phyloP scores from a whole-genome alignment of 2,113 vertebrate genomes.

The Gasterosteus aculeatus region DNA sequence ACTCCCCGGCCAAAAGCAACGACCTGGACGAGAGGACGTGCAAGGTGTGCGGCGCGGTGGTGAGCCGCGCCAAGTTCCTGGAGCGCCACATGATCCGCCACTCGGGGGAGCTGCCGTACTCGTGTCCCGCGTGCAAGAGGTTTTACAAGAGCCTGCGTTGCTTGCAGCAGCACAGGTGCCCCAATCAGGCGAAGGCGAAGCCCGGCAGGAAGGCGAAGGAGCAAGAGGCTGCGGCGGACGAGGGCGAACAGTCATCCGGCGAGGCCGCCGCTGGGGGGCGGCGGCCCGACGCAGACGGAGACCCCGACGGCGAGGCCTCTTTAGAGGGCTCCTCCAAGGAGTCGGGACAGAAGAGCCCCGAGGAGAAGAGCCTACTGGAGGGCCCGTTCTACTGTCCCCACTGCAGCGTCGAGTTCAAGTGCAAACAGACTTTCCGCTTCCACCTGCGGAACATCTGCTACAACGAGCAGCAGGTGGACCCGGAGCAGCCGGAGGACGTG shows the following conservation, averaged over 20 bases:
- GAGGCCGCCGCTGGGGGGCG: slow-evolving; percentile 26
- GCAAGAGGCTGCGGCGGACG: not conserved
- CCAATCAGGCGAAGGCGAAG: slow-evolving; percentile 24
- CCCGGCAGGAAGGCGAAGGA: slow-evolving; percentile 29
- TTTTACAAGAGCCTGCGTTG: slow-evolving; percentile 66
- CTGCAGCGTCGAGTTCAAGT: slow-evolving; percentile 76
- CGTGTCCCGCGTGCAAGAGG: slow-evolving; percentile 61
- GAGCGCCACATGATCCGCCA: slow-evolving; percentile 70
- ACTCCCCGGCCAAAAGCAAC: slow-evolving; percentile 28
- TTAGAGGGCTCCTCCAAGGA: slow-evolving; percentile 35
- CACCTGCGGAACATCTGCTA: slow-evolving; percentile 77
- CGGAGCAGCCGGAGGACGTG: slow-evolving; percentile 59
- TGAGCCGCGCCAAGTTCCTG: slow-evolving; percentile 55
- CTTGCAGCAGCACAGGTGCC: slow-evolving; percentile 72
- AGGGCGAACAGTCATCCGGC: slow-evolving; percentile 43
- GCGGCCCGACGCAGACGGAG: not conserved
- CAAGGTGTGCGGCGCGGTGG: slow-evolving; percentile 66
- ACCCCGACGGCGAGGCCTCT: slow-evolving; percentile 25
- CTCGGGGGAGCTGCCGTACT: slow-evolving; percentile 45
- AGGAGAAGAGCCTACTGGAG: slow-evolving; percentile 39
- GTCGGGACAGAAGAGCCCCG: slow-evolving; percentile 38
- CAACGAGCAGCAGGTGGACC: slow-evolving; percentile 75
- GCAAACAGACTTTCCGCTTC: slow-evolving; percentile 73
- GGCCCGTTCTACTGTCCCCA: slow-evolving; percentile 75
- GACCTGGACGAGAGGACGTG: slow-evolving; percentile 64